Evolutionary conservation across 1,140 invertebrate species (phyloP).

Genomic region (Macrocentrus cingulum): DNA sequence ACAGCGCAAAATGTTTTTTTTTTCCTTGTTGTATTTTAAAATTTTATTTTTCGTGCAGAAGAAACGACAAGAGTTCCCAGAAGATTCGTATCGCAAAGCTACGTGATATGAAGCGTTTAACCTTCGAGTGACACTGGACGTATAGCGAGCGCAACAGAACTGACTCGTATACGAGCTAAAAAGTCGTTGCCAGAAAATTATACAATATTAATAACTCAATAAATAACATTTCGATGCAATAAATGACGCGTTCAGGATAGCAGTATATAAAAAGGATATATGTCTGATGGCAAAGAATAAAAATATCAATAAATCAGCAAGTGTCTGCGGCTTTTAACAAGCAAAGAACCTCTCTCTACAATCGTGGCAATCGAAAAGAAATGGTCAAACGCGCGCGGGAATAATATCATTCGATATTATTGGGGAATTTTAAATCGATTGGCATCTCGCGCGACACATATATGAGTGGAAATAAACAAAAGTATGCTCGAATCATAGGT

Average conservation of each 20-base stretch:
- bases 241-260: conserved; percentile 9
- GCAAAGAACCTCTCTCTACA: background rate
- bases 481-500: too few species aligned
- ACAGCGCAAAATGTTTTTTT: background rate
- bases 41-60: background rate
- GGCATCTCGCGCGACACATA: conserved; percentile 15
- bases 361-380: conserved; percentile 9
- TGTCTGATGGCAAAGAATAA: background rate
- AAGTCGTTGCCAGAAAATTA: too few species aligned
- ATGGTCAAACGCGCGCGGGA: background rate
- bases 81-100: background rate
- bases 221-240: conserved; percentile 11
- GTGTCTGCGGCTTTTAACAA: conserved; percentile 10
- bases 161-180: too few species aligned
- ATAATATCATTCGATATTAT: background rate
- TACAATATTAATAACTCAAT: conserved; percentile 6
- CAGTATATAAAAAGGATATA: conserved; percentile 1
- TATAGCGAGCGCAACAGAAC: too few species aligned
- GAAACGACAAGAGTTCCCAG: background rate
- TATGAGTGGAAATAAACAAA: background rate
- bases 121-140: conserved; percentile 1
- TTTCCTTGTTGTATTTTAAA: conserved; percentile 9
- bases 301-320: conserved; percentile 14
- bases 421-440: conserved; percentile 10
- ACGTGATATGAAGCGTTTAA: conserved; percentile 26